A percentile compares a stretch with the other conserved stretches of the same genome.
Evolutionary conservation across 2,797 vertebrate species (phyloP).

Genomic region (Alcedo atthis): DNA sequence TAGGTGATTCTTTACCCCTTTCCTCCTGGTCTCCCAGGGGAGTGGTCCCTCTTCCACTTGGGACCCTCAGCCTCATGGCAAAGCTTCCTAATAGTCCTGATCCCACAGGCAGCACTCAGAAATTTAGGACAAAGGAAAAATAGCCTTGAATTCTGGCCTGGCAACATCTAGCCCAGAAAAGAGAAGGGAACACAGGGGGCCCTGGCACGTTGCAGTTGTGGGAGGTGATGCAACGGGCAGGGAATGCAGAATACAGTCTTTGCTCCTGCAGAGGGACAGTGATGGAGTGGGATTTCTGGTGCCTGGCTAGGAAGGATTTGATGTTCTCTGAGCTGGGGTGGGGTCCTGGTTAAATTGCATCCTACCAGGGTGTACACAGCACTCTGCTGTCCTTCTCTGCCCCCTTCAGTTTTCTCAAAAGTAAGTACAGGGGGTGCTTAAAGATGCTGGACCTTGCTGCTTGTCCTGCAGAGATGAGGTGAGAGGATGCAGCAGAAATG

Average conservation of each 20-base stretch:
- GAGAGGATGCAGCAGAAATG: too few relatives aligned
- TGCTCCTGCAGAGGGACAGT: accelerated
- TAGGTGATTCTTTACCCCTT: not conserved
- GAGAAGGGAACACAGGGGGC: too few relatives aligned
- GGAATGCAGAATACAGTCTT: too few relatives aligned
- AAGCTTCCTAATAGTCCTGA: not conserved
- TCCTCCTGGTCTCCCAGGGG: not conserved
- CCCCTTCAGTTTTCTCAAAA: not conserved
- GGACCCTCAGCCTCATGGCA: not conserved
- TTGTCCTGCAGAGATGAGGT: too few relatives aligned
- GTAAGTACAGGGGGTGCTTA: not conserved
- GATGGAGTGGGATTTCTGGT: not conserved
- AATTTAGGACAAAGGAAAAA: not conserved
- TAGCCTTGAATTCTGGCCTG: not conserved
- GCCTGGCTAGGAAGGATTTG: not conserved
- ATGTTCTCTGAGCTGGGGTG: not conserved
- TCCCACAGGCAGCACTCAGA: not conserved
- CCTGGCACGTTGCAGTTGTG: too few relatives aligned
- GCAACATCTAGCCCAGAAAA: too few relatives aligned
- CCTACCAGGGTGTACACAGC: not conserved
- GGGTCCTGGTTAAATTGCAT: not conserved
- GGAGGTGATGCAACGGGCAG: too few relatives aligned
- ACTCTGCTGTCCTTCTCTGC: not conserved
- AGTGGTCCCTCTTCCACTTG: not conserved
- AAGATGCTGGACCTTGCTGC: not conserved